Conservation (phyloP, 2,113 vertebrate genomes). For the Rallus limicola region DNA sequence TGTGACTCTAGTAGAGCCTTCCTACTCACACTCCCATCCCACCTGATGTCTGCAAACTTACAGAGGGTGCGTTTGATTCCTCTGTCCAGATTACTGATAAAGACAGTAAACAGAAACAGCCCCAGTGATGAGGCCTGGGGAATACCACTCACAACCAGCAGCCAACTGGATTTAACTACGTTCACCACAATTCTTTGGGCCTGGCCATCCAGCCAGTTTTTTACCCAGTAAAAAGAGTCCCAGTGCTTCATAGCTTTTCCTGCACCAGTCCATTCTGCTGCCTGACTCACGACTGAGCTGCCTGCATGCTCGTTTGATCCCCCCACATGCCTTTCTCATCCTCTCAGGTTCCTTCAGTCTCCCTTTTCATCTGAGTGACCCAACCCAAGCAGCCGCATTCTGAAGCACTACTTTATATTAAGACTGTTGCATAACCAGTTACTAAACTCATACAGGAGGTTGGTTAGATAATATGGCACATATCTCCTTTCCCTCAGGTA, state of each 20-base stretch:
- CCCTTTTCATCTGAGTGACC: neutral
- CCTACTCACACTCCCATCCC: too few relatives aligned
- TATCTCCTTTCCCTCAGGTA: neutral
- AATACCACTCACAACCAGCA: too few relatives aligned
- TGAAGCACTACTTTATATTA: neutral
- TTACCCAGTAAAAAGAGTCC: neutral
- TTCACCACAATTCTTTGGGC: too few relatives aligned
- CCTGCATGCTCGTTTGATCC: neutral
- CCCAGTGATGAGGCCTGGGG: too few relatives aligned
- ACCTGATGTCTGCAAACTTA: too few relatives aligned
- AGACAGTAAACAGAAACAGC: too few relatives aligned
- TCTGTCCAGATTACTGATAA: too few relatives aligned
- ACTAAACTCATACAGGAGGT: neutral
- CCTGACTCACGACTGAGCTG: neutral
- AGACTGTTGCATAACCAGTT: conserved; percentile 13
- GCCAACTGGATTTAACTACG: too few relatives aligned
- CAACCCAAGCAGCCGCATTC: neutral
- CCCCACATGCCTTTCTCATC: neutral
- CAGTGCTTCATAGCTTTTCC: neutral
- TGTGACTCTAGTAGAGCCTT: too few relatives aligned
- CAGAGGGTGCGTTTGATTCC: too few relatives aligned
- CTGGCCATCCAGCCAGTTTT: neutral
- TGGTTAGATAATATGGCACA: neutral
- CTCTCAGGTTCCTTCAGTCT: neutral
- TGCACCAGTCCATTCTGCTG: neutral